Evolutionary conservation across 2,888 invertebrate species (phyloP).

Genomic region (Synergus laeviventris): DNA sequence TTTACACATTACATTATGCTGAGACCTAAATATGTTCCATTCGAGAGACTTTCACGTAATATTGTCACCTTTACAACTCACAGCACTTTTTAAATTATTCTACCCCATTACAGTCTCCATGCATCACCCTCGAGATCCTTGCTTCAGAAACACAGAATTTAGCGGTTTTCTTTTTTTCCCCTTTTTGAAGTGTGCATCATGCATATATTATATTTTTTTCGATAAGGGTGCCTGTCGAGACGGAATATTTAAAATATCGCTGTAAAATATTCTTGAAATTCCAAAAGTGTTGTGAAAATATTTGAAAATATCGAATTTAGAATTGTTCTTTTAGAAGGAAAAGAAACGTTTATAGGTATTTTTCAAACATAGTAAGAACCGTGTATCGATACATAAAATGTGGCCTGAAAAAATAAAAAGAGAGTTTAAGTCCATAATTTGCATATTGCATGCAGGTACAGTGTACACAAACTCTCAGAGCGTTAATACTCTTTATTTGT

Average conservation of each 20-base stretch:
- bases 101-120: neutral
- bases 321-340: no score
- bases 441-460: conserved; percentile 6
- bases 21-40: neutral
- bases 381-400: conserved; percentile 4
- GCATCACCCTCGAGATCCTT: neutral
- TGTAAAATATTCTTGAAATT: neutral
- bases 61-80: neutral
- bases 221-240: neutral
- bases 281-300: no score
- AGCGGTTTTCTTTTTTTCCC: neutral
- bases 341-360: no score
- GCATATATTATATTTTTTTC: neutral
- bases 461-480: neutral
- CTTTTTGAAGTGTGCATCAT: neutral
- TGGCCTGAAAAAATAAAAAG: neutral
- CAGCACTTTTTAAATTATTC: neutral
- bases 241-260: neutral
- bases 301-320: no score
- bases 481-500: neutral
- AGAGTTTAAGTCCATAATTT: conserved; percentile 5
- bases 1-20: neutral
- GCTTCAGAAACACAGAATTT: neutral
- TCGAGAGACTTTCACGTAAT: neutral
- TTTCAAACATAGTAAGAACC: neutral